These are phyloP conservation scores for Parelbella ahira DNA, from an alignment of 2,888 invertebrate species.

Conservation along the genomic window DNA sequence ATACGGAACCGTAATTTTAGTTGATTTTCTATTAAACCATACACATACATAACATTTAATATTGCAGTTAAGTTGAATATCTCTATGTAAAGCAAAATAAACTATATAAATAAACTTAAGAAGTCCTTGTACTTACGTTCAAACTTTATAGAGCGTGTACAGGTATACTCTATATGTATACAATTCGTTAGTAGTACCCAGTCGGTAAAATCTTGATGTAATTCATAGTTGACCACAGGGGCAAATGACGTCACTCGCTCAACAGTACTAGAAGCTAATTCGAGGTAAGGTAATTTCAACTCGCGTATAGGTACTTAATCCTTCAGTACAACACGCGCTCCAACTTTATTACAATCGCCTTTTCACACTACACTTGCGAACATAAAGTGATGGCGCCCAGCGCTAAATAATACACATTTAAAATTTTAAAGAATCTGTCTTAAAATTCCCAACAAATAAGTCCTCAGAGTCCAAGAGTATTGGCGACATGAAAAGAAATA, in stretches of 20 bases:
- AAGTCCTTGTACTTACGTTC: too few species aligned
- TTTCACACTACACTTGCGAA: constrained; percentile 10
- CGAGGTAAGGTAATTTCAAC: constrained; percentile 23
- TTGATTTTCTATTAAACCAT: too few species aligned
- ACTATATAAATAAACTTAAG: too few species aligned
- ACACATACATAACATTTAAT: too few species aligned
- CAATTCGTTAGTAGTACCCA: too few species aligned
- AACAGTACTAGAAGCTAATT: constrained; percentile 20
- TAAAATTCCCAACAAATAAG: constrained; percentile 16
- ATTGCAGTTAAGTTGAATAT: too few species aligned
- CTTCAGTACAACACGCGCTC: constrained; percentile 13
- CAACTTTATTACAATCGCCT: constrained; percentile 18
- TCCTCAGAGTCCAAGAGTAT: constrained; percentile 3
- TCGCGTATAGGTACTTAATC: constrained; percentile 1
- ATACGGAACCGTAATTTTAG: too few species aligned
- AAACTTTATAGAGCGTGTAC: too few species aligned
- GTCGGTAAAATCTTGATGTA: too few species aligned
- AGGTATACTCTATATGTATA: too few species aligned
- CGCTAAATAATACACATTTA: constrained; percentile 22
- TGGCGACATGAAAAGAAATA: constrained; percentile 28
- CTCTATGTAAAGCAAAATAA: too few species aligned
- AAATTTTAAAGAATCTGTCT: constrained; percentile 18
- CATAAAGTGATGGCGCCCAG: constrained; percentile 6
- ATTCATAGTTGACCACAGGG: too few species aligned
- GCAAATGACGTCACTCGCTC: constrained; percentile 23